Evolutionary conservation across 2,113 vertebrate species (phyloP), one percentile per base, ranked within the genome.

Genomic region (Myiozetetes cayanensis): DNA sequence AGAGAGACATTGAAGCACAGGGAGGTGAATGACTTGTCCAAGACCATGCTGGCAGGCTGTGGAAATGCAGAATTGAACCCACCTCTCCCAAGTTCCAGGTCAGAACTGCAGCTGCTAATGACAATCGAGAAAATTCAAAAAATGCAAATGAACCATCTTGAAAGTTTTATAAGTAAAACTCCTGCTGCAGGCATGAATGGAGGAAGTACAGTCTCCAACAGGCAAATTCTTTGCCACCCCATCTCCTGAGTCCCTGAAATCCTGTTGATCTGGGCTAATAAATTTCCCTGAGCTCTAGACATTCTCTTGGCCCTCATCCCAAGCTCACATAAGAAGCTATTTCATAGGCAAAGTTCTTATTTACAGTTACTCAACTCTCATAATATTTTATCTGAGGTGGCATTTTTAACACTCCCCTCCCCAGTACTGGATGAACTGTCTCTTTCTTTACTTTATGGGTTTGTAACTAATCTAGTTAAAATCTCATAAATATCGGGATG

Each of bases 351-450:
- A 96, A 73, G 92, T 79, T 96, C 95, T 96, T 97, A 96, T 97
- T 97, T 96, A 96, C 95, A 96, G 95, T 97, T 97, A 95, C 90
- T 97, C 94, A 94, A 80, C 92, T 96, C 90, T 70, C 91, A 86
- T 96, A 97, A 97, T 96, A 96, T 97, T 97, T 97, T 97, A 97
- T 97, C 95, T 96, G 89, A 97, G 96, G 96, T 97, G 96, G 94
- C 96, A 96, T 95, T 97, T 97, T 97, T 96, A 97, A 96, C 96
- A 97, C 95, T 92, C 96, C 93, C 90, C 65, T 92, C 88, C 91
- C 89, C 95, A 82, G n/a, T 93, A 79, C 81, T 96, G 93, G 92
- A 96, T 96, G 96, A 97, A 97, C 94, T 90, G 96, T 95, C 95
- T 96, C 96, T 95, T 97, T 97, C 90, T 97, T 97, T 83, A 87